Conservation (phyloP, 2,797 vertebrate species). For the Emys orbicularis region DNA sequence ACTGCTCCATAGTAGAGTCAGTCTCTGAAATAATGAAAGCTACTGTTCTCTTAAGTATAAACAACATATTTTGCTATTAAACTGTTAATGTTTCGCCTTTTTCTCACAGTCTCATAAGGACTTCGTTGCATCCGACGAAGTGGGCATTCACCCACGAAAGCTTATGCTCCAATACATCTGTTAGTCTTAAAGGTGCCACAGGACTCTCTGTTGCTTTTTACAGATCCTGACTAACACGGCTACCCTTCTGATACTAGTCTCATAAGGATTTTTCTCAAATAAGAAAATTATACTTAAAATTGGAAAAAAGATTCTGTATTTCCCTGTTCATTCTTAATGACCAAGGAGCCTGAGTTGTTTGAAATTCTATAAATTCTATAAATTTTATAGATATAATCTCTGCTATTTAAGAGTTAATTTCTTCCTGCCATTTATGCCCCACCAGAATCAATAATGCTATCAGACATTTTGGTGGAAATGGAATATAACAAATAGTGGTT, state of each 20-base stretch:
- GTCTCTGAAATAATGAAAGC: slow-evolving; percentile 38
- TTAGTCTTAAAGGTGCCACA: no score
- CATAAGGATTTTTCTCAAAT: slow-evolving; percentile 16
- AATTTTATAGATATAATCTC: not conserved
- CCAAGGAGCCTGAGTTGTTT: not conserved
- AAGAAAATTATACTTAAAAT: not conserved
- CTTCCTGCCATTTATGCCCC: not conserved
- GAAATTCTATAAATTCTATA: not conserved
- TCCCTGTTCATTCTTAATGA: not conserved
- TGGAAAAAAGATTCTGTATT: not conserved
- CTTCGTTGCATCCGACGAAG: no score
- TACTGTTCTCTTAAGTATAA: slow-evolving; percentile 10
- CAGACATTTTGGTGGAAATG: not conserved
- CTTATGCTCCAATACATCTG: no score
- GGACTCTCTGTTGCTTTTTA: no score
- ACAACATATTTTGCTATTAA: slow-evolving; percentile 51
- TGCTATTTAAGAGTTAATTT: not conserved
- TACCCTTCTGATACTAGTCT: not conserved
- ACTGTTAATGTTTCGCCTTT: slow-evolving; percentile 16
- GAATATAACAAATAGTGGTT: no score
- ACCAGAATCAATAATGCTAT: not conserved
- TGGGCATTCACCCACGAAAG: no score
- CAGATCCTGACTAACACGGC: no score
- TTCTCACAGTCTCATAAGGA: not conserved
- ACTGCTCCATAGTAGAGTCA: slow-evolving; percentile 53